Evolutionary conservation across 37 sponge, comb jelly and placozoan species (phyloP).

Genomic region (Spongilla lacustris): DNA sequence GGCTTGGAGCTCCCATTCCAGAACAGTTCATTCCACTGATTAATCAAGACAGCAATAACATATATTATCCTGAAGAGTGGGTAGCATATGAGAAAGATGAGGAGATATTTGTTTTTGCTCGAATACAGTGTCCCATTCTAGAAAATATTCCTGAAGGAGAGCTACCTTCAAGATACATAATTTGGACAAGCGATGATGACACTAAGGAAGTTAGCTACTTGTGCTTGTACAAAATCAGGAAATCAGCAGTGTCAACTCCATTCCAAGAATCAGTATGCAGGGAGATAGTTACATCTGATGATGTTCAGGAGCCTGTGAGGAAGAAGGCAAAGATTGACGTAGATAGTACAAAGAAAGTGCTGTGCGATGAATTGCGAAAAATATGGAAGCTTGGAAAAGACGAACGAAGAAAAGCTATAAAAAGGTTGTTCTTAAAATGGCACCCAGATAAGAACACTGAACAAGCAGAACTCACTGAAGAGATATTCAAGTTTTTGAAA

Average conservation of each 20-base stretch:
- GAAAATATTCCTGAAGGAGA: not conserved
- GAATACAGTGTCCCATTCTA: not conserved
- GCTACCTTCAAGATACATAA: not conserved
- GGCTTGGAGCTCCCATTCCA: not conserved
- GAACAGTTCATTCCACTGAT: not conserved
- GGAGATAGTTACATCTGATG: too few species aligned
- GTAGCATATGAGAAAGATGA: not conserved
- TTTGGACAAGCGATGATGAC: not conserved
- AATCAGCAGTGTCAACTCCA: too few species aligned
- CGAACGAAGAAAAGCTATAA: constrained; percentile 18
- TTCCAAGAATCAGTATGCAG: too few species aligned
- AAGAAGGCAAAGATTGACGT: too few species aligned
- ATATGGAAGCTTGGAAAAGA: constrained; percentile 6
- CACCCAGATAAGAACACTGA: not conserved
- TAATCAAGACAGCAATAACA: not conserved
- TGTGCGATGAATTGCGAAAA: not conserved
- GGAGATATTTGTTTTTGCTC: not conserved
- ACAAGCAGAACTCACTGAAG: not conserved
- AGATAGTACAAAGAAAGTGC: too few species aligned
- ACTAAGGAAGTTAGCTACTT: not conserved
- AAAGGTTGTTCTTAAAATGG: not conserved
- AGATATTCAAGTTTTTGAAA: constrained; percentile 14
- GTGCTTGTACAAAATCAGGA: not conserved
- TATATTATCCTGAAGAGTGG: not conserved
- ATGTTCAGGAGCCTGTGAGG: too few species aligned